phyloP scores from a whole-genome alignment of 2,113 vertebrate species.

The Pimephales promelas region DNA sequence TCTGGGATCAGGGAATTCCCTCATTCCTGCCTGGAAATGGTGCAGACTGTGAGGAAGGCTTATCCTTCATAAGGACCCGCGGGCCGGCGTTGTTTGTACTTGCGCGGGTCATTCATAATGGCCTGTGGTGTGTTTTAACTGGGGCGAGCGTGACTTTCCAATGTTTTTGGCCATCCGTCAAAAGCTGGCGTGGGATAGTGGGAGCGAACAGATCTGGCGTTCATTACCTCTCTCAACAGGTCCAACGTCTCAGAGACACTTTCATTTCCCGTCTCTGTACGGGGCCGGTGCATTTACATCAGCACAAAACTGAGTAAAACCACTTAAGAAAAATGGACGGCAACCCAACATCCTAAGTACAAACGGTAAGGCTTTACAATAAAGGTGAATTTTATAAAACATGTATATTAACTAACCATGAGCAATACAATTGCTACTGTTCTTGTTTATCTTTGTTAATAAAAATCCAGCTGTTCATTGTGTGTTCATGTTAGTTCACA shows the following conservation, averaged over 20 bases:
- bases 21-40: slow-evolving; percentile 61
- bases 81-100: slow-evolving; percentile 45
- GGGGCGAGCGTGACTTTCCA: slow-evolving; percentile 61
- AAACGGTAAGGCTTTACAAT: too few relatives aligned
- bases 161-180: slow-evolving; percentile 73
- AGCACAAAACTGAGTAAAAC: slow-evolving; percentile 16
- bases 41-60: slow-evolving; percentile 46
- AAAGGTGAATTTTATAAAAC: too few relatives aligned
- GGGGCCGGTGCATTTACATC: slow-evolving; percentile 45
- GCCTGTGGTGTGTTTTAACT: slow-evolving; percentile 69
- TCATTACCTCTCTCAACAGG: slow-evolving; percentile 74
- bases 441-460: too few relatives aligned
- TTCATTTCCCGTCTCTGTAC: slow-evolving; percentile 76
- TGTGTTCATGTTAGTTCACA: too few relatives aligned
- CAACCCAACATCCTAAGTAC: background rate
- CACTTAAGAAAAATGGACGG: slow-evolving; percentile 11
- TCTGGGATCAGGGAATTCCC: slow-evolving; percentile 55
- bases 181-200: slow-evolving; percentile 59
- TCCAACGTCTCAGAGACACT: slow-evolving; percentile 67
- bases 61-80: slow-evolving; percentile 58
- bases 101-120: slow-evolving; percentile 67
- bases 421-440: too few relatives aligned
- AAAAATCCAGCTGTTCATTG: too few relatives aligned
- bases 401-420: too few relatives aligned
- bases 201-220: slow-evolving; percentile 59